phyloP scores from a whole-genome alignment of 2,888 invertebrate species.

The Brachypalpus laphriformis region DNA sequence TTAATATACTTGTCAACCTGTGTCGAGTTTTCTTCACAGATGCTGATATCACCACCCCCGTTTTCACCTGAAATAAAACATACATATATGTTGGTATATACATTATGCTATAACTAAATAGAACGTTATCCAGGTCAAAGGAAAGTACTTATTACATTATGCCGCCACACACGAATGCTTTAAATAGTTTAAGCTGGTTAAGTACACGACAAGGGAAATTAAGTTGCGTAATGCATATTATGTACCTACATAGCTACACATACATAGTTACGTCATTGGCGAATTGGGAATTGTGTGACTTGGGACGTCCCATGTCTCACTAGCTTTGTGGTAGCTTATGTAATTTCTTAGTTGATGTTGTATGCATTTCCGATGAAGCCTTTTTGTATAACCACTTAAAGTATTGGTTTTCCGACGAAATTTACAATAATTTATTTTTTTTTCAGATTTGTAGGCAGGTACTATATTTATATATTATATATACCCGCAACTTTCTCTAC shows the following conservation, averaged over 20 bases:
- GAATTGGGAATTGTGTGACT: too few species aligned
- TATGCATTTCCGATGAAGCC: too few species aligned
- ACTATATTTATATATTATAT: too few species aligned
- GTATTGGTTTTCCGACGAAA: neutral
- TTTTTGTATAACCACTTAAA: too few species aligned
- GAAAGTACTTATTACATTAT: neutral
- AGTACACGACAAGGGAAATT: neutral
- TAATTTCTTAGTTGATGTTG: too few species aligned
- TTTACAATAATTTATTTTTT: neutral
- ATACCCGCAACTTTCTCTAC: too few species aligned
- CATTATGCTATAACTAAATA: neutral
- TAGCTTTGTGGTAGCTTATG: too few species aligned
- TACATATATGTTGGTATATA: too few species aligned
- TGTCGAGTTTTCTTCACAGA: slow-evolving; percentile 1
- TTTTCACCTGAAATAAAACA: slow-evolving; percentile 50
- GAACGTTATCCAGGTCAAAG: neutral
- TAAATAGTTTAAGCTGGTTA: neutral
- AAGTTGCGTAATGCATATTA: neutral
- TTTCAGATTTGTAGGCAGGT: too few species aligned
- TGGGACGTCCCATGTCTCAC: too few species aligned
- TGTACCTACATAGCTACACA: neutral
- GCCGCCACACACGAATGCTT: neutral
- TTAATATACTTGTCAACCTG: slow-evolving; percentile 28
- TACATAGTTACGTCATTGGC: neutral
- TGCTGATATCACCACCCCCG: neutral